Conservation (phyloP, 2,888 invertebrate genomes). For the Agrotis clavis region DNA sequence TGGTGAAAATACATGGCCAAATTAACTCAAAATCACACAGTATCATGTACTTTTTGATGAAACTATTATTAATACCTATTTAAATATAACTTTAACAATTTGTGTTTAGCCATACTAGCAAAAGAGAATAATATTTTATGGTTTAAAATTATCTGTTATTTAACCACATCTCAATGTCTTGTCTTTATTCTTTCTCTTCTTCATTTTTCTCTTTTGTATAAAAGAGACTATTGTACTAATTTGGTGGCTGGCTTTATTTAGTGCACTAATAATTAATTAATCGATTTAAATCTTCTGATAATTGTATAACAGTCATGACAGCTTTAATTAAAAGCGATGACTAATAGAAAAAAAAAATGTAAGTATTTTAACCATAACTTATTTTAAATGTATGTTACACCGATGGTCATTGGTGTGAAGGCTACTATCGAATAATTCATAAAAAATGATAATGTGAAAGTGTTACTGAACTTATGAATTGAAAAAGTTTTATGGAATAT, state of each 20-base stretch:
- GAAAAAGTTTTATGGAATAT: background rate
- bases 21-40: constrained; percentile 13
- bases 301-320: background rate
- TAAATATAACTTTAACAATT: constrained; percentile 13
- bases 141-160: constrained; percentile 17
- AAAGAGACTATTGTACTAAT: constrained; percentile 18
- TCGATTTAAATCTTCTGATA: constrained; percentile 2
- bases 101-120: constrained; percentile 47
- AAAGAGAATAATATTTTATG: constrained; percentile 26
- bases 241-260: constrained; percentile 40
- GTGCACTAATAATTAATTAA: background rate
- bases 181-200: constrained; percentile 17
- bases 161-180: constrained; percentile 33
- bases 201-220: background rate
- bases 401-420: background rate
- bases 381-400: constrained; percentile 1
- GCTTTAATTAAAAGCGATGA: constrained; percentile 1
- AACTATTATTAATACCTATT: constrained; percentile 30
- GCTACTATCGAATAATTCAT: background rate
- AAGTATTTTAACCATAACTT: background rate
- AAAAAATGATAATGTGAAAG: background rate
- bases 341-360: background rate
- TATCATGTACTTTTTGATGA: constrained; percentile 12
- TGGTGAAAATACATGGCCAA: constrained; percentile 38
- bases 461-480: background rate